phyloP scores from a whole-genome alignment of 2,797 vertebrate genomes.

The Odontamblyopus rebecca region DNA sequence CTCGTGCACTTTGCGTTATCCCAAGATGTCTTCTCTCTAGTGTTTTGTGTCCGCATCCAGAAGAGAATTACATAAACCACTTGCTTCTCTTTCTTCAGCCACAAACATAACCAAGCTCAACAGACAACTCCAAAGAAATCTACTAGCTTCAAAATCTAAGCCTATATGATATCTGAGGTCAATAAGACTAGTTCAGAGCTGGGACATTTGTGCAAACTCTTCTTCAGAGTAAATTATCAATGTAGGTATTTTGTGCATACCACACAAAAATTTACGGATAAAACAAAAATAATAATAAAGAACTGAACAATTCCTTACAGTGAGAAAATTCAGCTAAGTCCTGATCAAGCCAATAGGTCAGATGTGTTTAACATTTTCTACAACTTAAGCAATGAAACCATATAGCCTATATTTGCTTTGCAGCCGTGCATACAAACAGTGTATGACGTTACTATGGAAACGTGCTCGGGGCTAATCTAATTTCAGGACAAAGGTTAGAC shows the following conservation, averaged over 20 bases:
- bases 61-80: neutral
- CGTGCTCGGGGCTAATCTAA: constrained; percentile 1
- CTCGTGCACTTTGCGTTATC: constrained; percentile 1
- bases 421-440: neutral
- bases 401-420: neutral
- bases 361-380: neutral
- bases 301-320: too few relatives aligned
- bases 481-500: constrained; percentile 17
- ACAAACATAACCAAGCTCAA: neutral
- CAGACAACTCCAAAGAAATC: neutral
- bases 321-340: neutral
- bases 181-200: neutral
- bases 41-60: neutral
- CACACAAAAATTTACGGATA: too few relatives aligned
- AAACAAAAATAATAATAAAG: too few relatives aligned
- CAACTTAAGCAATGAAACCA: neutral
- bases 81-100: constrained; percentile 1
- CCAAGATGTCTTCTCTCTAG: constrained; percentile 5
- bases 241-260: too few relatives aligned
- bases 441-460: constrained; percentile 17
- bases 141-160: neutral
- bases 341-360: too few relatives aligned
- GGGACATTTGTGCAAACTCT: neutral
- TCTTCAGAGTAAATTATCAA: neutral
- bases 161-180: neutral